These are phyloP conservation scores for Forbesichthys papilliferus DNA, from an alignment of 2,113 vertebrate genomes.

Conservation along the genomic window DNA sequence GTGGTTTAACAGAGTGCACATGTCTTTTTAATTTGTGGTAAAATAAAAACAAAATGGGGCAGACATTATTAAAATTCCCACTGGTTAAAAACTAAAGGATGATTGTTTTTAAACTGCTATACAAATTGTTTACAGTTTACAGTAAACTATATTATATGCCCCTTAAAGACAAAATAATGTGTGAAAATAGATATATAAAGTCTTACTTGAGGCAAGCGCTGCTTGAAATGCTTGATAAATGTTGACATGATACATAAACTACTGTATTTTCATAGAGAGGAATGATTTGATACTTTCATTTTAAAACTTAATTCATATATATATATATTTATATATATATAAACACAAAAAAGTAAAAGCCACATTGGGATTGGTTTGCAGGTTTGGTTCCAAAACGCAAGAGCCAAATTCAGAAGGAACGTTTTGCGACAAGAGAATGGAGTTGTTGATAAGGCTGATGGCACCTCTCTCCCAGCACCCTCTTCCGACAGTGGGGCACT, in stretches of 20 bases:
- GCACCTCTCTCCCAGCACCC: slow-evolving; percentile 95
- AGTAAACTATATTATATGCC: slow-evolving; percentile 54
- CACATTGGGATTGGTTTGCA: slow-evolving; percentile 99
- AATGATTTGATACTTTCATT: slow-evolving; percentile 62
- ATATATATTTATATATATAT: slow-evolving; percentile 12
- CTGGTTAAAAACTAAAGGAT: slow-evolving; percentile 24
- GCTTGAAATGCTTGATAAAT: slow-evolving; percentile 42
- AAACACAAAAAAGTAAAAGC: slow-evolving; percentile 87
- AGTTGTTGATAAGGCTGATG: slow-evolving; percentile 99
- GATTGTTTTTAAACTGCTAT: slow-evolving; percentile 39
- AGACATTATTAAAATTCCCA: slow-evolving; percentile 33
- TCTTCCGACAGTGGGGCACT: slow-evolving; percentile 97
- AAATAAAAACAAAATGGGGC: slow-evolving; percentile 2
- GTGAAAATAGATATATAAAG: slow-evolving; percentile 30
- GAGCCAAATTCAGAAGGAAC: slow-evolving; percentile 99
- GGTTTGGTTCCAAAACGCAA: slow-evolving; percentile 99
- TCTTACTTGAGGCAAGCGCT: slow-evolving; percentile 36
- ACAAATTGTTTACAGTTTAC: slow-evolving; percentile 47
- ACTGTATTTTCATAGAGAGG: slow-evolving; percentile 41
- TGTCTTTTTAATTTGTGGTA: slow-evolving; percentile 33
- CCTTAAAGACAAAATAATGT: slow-evolving; percentile 50
- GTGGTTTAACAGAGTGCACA: slow-evolving; percentile 56
- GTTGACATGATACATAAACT: slow-evolving; percentile 56
- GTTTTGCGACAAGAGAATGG: slow-evolving; percentile 99
- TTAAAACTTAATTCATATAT: slow-evolving; percentile 49